A percentile compares a stretch with the other conserved stretches of the same genome.
Evolutionary conservation across 1,140 invertebrate species (phyloP).

Genomic region (Dolichoris vasculosae): DNA sequence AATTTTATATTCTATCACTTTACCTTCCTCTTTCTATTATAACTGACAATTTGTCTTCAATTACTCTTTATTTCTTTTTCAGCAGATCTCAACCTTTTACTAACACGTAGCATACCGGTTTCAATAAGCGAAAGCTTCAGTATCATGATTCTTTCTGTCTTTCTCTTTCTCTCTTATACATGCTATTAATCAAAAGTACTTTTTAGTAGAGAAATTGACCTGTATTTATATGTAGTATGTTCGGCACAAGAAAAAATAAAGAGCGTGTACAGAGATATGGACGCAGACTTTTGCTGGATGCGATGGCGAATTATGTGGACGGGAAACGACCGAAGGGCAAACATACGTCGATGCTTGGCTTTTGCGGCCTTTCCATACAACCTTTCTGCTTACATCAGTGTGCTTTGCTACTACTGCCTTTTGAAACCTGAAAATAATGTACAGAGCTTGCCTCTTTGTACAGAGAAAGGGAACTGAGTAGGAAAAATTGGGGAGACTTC

Average conservation of each 20-base stretch:
- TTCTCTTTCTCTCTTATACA: background rate
- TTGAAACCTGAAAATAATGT: conserved; percentile 50
- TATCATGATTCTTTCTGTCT: background rate
- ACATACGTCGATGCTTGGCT: conserved; percentile 32
- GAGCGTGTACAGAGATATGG: background rate
- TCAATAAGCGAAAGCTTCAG: conserved; percentile 67
- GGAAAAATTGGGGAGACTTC: conserved; percentile 28
- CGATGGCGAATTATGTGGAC: conserved; percentile 24
- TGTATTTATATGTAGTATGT: background rate
- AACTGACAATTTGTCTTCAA: background rate
- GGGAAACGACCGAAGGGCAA: conserved; percentile 31
- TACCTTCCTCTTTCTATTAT: background rate
- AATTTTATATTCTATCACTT: too few species aligned
- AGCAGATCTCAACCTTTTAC: background rate
- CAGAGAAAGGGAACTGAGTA: conserved; percentile 15
- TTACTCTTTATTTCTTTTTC: background rate
- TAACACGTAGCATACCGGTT: conserved; percentile 54
- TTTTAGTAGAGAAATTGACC: conserved; percentile 60
- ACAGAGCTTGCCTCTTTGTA: conserved; percentile 39
- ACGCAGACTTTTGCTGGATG: conserved; percentile 6
- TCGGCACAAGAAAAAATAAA: background rate
- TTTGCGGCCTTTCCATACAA: conserved; percentile 27
- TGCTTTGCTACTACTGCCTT: conserved; percentile 41
- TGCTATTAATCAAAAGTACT: conserved; percentile 71
- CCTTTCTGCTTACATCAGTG: conserved; percentile 35